These are phyloP conservation scores for Chloroceryle amazona DNA, from an alignment of 2,797 vertebrate species.

Conservation along the genomic window DNA sequence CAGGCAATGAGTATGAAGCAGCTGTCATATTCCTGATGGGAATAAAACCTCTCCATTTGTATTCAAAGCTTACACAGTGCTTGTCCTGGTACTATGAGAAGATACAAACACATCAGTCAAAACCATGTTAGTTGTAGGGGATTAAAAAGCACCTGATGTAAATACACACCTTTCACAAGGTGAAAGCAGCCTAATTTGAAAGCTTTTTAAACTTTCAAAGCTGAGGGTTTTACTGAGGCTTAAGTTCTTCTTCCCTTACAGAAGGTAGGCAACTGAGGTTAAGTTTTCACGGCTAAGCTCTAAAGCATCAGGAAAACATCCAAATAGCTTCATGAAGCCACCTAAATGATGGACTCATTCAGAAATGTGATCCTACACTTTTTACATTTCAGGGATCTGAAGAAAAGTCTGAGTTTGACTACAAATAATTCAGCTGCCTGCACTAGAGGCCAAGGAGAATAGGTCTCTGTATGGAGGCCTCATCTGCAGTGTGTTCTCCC, in stretches of 20 bases:
- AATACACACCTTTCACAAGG: background rate
- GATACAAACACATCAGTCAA: conserved; percentile 3
- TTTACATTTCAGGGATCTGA: background rate
- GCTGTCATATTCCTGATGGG: background rate
- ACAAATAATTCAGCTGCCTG: background rate
- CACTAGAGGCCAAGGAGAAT: background rate
- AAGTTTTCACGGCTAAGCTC: background rate
- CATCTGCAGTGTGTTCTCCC: conserved; percentile 27
- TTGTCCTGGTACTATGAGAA: background rate
- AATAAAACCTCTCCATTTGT: conserved; percentile 40
- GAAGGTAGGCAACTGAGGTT: background rate
- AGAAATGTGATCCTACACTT: background rate
- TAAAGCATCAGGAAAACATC: background rate
- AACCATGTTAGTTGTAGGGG: background rate
- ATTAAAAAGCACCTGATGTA: background rate
- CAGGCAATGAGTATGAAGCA: background rate
- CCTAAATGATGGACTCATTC: background rate
- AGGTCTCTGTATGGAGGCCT: background rate
- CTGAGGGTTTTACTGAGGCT: background rate
- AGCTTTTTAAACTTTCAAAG: background rate
- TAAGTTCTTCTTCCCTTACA: background rate
- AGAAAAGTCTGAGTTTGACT: background rate
- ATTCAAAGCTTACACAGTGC: background rate
- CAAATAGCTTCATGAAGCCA: background rate
- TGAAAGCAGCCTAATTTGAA: background rate